A percentile compares a stretch with the other conserved stretches of the same genome.
phyloP scores from a whole-genome alignment of 2,888 invertebrate species.

The Schizaphis graminum region DNA sequence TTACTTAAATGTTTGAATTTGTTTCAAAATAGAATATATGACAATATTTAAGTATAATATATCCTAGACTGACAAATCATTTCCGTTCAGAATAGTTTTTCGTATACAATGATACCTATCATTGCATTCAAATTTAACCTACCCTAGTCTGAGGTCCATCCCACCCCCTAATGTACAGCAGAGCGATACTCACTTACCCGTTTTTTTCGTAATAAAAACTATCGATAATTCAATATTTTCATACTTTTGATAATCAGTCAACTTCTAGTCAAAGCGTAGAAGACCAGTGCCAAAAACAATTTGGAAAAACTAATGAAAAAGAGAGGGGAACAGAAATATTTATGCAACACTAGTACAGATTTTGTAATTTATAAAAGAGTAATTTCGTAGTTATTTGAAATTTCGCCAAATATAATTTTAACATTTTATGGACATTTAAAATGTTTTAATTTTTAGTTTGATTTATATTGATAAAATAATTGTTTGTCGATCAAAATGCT shows the following conservation, averaged over 20 bases:
- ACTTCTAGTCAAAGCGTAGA: neutral
- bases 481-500: neutral
- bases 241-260: neutral
- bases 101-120: too few relatives aligned
- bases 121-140: too few relatives aligned
- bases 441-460: neutral
- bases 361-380: neutral
- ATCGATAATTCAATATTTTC: neutral
- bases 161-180: too few relatives aligned
- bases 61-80: too few relatives aligned
- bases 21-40: too few relatives aligned
- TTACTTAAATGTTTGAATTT: too few relatives aligned
- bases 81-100: too few relatives aligned
- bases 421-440: neutral
- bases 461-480: neutral
- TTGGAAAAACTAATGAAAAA: neutral
- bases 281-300: neutral
- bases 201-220: too few relatives aligned
- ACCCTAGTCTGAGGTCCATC: too few relatives aligned
- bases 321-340: neutral
- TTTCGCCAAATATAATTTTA: neutral
- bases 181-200: too few relatives aligned
- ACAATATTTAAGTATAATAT: too few relatives aligned
- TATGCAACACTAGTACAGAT: neutral
- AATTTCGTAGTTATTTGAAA: neutral